A percentile compares a stretch with the other conserved stretches of the same genome.
Conservation (phyloP, 1,140 invertebrate genomes). For the Sitophilus oryzae region DNA sequence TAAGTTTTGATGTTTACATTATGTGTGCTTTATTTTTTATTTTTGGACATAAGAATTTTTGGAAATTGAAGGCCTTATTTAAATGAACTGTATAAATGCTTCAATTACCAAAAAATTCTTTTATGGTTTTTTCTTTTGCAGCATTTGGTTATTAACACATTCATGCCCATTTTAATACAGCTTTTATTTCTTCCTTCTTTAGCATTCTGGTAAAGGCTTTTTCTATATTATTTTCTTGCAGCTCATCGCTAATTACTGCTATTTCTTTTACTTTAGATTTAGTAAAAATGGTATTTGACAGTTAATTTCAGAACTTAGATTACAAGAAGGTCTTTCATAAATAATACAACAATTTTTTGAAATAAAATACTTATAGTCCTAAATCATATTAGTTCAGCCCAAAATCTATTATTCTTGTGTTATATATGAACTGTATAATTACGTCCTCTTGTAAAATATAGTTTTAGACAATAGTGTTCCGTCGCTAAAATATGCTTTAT, state of each 20-base stretch:
- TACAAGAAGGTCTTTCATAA: too few relatives aligned
- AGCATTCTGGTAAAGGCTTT: constrained; percentile 13
- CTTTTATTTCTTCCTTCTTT: constrained; percentile 23
- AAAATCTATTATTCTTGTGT: too few relatives aligned
- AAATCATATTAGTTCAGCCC: too few relatives aligned
- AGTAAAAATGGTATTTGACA: constrained; percentile 2
- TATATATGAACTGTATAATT: too few relatives aligned
- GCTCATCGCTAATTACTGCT: constrained; percentile 11
- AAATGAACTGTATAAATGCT: not conserved
- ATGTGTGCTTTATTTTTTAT: constrained; percentile 2
- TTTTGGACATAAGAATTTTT: constrained; percentile 5
- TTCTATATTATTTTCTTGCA: constrained; percentile 11
- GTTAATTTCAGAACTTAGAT: too few relatives aligned
- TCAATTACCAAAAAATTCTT: not conserved
- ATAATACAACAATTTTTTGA: too few relatives aligned
- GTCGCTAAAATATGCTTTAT: too few relatives aligned
- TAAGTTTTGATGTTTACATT: constrained; percentile 7
- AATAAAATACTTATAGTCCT: too few relatives aligned
- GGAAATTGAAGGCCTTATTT: not conserved
- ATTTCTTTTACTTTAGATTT: constrained; percentile 1
- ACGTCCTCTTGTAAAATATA: too few relatives aligned
- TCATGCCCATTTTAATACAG: constrained; percentile 40
- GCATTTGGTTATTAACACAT: constrained; percentile 17
- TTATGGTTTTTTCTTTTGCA: constrained; percentile 15
- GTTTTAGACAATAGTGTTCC: too few relatives aligned